phyloP scores from a whole-genome alignment of 2,113 vertebrate species.

The Potamarius usumacintae region DNA sequence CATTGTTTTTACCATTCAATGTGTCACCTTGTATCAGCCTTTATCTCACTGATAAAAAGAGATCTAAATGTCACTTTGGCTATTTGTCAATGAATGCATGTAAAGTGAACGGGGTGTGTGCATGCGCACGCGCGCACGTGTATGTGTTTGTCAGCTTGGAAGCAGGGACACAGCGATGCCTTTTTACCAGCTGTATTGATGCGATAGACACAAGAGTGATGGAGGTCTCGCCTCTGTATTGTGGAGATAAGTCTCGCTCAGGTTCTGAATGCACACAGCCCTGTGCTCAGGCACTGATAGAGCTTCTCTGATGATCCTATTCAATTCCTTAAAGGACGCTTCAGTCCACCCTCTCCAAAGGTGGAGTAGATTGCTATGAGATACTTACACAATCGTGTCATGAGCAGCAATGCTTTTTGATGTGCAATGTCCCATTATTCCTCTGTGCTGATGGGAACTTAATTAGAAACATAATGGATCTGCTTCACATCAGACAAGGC shows the following conservation, averaged over 20 bases:
- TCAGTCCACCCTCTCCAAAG: slow-evolving; percentile 58
- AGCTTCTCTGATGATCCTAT: slow-evolving; percentile 45
- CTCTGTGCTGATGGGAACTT: slow-evolving; percentile 70
- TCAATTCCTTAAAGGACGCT: slow-evolving; percentile 48
- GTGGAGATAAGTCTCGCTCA: slow-evolving; percentile 49
- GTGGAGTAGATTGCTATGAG: slow-evolving; percentile 61
- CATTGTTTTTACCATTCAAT: slow-evolving; percentile 18
- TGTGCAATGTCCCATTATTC: slow-evolving; percentile 70
- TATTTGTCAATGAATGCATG: slow-evolving; percentile 41
- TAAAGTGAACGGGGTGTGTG: slow-evolving; percentile 20
- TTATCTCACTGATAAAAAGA: slow-evolving; percentile 23
- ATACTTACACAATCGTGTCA: slow-evolving; percentile 63
- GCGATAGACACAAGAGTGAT: slow-evolving; percentile 45
- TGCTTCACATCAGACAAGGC: slow-evolving; percentile 73
- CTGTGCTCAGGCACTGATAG: slow-evolving; percentile 38
- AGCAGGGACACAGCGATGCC: slow-evolving; percentile 23
- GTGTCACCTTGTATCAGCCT: slow-evolving; percentile 34
- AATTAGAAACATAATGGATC: slow-evolving; percentile 79
- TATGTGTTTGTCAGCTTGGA: slow-evolving; percentile 28
- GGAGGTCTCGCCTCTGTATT: slow-evolving; percentile 46
- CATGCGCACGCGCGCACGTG: not conserved
- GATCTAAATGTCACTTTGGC: slow-evolving; percentile 37
- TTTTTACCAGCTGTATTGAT: slow-evolving; percentile 38
- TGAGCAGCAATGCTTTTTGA: slow-evolving; percentile 61
- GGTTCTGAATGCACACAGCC: slow-evolving; percentile 31